These are phyloP conservation scores for Euborellia annulipes DNA, from an alignment of 1,140 invertebrate species.

Conservation along the genomic window DNA sequence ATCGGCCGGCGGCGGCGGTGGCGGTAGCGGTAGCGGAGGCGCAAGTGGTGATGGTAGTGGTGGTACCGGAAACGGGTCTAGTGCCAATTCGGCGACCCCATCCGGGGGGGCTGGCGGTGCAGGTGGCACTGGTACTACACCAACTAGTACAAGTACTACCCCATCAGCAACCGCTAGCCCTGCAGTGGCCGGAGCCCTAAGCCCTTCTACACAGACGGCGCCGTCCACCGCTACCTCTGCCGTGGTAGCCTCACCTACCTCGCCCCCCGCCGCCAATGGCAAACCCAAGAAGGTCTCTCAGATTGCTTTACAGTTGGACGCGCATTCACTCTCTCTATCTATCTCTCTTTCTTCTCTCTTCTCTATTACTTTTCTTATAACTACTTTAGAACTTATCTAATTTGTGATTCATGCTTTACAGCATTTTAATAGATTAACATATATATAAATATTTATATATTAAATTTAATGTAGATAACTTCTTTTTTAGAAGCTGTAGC, in stretches of 20 bases:
- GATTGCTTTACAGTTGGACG: neutral
- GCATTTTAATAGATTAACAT: too few species aligned
- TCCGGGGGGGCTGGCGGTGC: neutral
- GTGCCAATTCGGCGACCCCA: neutral
- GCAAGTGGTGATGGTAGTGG: constrained; percentile 1
- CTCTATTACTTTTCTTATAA: neutral
- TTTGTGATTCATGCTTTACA: too few species aligned
- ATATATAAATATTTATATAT: too few species aligned
- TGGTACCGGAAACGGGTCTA: neutral
- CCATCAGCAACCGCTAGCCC: too few species aligned
- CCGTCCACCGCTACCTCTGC: constrained; percentile 7
- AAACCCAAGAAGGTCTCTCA: constrained; percentile 14
- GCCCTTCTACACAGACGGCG: too few species aligned
- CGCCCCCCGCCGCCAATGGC: constrained; percentile 6
- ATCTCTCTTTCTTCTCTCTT: too few species aligned
- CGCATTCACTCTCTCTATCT: neutral
- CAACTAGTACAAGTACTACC: too few species aligned
- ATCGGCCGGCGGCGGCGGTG: constrained; percentile 12
- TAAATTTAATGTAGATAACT: too few species aligned
- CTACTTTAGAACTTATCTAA: too few species aligned
- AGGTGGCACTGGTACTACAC: neutral
- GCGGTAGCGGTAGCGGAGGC: constrained; percentile 25
- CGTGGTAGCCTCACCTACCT: neutral
- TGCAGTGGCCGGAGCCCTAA: too few species aligned
- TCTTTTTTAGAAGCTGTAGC: too few species aligned